Evolutionary conservation across 2,797 vertebrate genomes (phyloP).

Genomic region (Notamacropus eugenii): DNA sequence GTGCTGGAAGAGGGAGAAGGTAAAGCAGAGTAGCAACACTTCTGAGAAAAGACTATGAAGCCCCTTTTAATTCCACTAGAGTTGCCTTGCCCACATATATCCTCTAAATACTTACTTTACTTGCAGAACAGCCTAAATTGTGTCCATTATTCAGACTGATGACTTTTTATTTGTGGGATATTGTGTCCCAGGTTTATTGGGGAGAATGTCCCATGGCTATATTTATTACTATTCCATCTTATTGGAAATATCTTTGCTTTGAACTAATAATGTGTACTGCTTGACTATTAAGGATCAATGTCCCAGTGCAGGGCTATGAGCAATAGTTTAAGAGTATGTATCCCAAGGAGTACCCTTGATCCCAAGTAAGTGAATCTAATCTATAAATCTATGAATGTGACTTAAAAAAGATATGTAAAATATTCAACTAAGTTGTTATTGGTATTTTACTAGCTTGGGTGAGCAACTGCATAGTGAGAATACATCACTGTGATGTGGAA

Average conservation of each 20-base stretch:
- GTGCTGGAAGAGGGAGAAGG: neutral
- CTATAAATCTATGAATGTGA: neutral
- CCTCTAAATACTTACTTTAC: neutral
- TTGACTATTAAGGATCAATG: neutral
- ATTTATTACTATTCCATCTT: neutral
- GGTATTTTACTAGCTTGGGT: neutral
- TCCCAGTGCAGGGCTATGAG: neutral
- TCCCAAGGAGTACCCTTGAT: neutral
- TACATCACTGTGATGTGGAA: neutral
- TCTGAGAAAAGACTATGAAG: neutral
- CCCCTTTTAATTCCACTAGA: neutral
- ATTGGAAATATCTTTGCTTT: neutral
- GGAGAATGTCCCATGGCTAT: neutral
- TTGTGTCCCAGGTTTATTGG: neutral
- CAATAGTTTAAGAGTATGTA: neutral
- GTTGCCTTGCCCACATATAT: neutral
- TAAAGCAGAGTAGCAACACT: neutral
- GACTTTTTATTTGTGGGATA: neutral
- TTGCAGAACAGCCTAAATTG: neutral
- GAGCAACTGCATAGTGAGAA: neutral
- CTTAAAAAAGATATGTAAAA: neutral
- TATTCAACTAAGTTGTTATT: neutral
- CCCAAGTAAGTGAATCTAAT: neutral
- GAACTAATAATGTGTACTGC: neutral
- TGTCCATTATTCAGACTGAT: neutral